Evolutionary conservation across 2,888 invertebrate genomes (phyloP).

Genomic region (Oligia latruncula): DNA sequence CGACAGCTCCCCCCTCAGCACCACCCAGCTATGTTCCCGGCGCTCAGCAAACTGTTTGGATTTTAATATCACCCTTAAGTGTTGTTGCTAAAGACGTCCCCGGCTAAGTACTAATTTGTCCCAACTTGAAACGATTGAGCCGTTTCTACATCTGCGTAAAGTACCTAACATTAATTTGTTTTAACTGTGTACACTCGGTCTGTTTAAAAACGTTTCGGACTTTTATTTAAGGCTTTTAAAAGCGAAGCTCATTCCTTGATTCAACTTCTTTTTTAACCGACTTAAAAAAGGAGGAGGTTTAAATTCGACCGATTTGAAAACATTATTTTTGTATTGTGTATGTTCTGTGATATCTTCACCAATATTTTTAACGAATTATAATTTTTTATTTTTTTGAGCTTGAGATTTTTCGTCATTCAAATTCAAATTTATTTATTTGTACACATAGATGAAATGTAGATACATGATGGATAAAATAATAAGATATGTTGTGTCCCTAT

Average conservation of each 20-base stretch:
- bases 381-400: too few species aligned
- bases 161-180: slow-evolving; percentile 63
- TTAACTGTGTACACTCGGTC: slow-evolving; percentile 54
- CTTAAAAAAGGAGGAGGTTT: background rate
- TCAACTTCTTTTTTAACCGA: background rate
- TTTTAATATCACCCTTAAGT: slow-evolving; percentile 89
- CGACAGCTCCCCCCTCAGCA: slow-evolving; percentile 30
- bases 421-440: too few species aligned
- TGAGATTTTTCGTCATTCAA: too few species aligned
- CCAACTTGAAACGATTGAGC: slow-evolving; percentile 81
- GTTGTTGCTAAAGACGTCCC: slow-evolving; percentile 87
- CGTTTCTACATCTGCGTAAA: slow-evolving; percentile 70
- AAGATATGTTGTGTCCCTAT: too few species aligned
- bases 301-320: background rate
- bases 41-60: slow-evolving; percentile 83
- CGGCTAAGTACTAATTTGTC: slow-evolving; percentile 88
- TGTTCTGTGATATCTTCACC: background rate
- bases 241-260: background rate
- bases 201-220: slow-evolving; percentile 23
- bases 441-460: too few species aligned
- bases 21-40: slow-evolving; percentile 56
- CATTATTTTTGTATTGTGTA: background rate
- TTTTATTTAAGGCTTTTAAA: slow-evolving; percentile 6
- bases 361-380: background rate
- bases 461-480: too few species aligned